Evolutionary conservation across 2,888 invertebrate genomes (phyloP).

Genomic region (Caenorhabditis sulstoni): DNA sequence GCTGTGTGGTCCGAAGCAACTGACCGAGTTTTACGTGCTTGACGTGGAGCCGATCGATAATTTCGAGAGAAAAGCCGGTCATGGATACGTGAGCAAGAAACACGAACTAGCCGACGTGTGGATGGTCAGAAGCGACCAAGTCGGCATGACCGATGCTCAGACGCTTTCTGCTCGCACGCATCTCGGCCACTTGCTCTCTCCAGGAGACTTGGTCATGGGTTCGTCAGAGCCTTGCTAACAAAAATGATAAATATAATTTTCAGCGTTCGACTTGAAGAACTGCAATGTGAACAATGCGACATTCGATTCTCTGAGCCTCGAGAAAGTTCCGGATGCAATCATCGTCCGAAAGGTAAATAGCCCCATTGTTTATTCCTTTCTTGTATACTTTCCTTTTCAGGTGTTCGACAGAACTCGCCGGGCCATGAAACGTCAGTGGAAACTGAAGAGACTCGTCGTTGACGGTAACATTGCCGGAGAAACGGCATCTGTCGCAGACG

Average conservation of each 20-base stretch:
- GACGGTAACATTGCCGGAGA: conserved; percentile 81
- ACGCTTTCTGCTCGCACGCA: conserved; percentile 92
- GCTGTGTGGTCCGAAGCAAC: conserved; percentile 92
- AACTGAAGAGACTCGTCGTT: conserved; percentile 89
- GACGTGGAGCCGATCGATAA: conserved; percentile 89
- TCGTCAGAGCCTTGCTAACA: background rate
- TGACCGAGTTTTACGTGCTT: conserved; percentile 94
- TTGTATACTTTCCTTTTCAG: conserved; percentile 30
- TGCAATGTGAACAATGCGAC: conserved; percentile 92
- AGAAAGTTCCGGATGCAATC: conserved; percentile 90
- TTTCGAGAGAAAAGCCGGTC: conserved; percentile 85
- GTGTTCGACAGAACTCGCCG: conserved; percentile 84
- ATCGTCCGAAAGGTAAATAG: conserved; percentile 89
- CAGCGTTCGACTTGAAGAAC: conserved; percentile 90
- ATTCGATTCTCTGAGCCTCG: conserved; percentile 88
- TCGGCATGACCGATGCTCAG: conserved; percentile 87
- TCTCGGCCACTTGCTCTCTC: conserved; percentile 92
- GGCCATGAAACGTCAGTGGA: conserved; percentile 90
- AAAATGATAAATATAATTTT: conserved; percentile 61
- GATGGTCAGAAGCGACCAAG: conserved; percentile 88
- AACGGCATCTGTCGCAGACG: conserved; percentile 81
- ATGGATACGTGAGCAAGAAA: conserved; percentile 90
- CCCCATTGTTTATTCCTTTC: background rate
- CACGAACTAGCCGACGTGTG: conserved; percentile 94
- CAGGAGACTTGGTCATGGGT: conserved; percentile 93